These are phyloP conservation scores for Baccha elongata DNA, from an alignment of 2,888 invertebrate species.

Conservation along the genomic window DNA sequence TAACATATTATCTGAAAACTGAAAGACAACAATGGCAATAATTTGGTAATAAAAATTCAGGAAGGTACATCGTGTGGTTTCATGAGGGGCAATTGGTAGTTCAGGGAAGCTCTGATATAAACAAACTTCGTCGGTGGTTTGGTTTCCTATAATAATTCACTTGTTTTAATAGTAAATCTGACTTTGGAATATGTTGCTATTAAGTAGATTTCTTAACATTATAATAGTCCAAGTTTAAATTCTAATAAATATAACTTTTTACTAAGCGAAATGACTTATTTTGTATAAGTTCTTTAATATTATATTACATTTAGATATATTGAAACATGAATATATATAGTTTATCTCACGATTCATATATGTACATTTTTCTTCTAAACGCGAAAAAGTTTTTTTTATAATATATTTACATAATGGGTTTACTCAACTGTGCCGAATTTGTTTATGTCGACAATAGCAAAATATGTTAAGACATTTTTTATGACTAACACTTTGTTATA, in stretches of 20 bases:
- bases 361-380: no score
- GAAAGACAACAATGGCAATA: slow-evolving; percentile 32
- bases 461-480: not conserved
- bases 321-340: no score
- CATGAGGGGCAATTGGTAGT: slow-evolving; percentile 7
- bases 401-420: slow-evolving; percentile 33
- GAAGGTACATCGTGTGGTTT: not conserved
- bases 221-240: no score
- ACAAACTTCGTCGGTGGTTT: not conserved
- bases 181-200: slow-evolving; percentile 28
- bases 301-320: no score
- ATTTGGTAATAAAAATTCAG: slow-evolving; percentile 62
- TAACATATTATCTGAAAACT: slow-evolving; percentile 20
- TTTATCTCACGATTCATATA: no score
- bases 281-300: no score
- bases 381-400: no score
- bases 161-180: slow-evolving; percentile 8
- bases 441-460: not conserved
- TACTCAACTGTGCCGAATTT: slow-evolving; percentile 33
- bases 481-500: not conserved
- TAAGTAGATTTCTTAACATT: slow-evolving; percentile 27
- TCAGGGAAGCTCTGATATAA: slow-evolving; percentile 18
- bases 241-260: no score
- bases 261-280: no score
- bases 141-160: not conserved